Percentiles rank a stretch among this genome's conserved stretches.
Evolutionary conservation across 2,888 invertebrate species (phyloP).

Genomic region (Lagria hirta): DNA sequence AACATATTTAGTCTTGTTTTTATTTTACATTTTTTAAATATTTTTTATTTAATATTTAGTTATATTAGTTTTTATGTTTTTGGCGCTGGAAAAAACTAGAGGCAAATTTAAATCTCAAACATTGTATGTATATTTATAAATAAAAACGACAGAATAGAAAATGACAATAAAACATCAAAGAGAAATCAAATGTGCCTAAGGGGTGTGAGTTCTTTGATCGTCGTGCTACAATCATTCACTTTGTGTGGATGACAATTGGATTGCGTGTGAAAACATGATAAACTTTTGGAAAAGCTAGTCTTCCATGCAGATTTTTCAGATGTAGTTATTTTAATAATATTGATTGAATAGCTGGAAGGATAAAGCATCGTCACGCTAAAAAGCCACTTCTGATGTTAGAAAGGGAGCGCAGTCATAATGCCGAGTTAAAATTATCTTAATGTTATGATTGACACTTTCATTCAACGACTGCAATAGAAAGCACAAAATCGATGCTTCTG

Average conservation of each 20-base stretch:
- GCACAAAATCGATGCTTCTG: constrained; percentile 28
- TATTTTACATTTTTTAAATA: no score
- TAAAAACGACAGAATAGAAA: constrained; percentile 9
- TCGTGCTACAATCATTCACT: constrained; percentile 48
- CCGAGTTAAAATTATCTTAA: constrained; percentile 49
- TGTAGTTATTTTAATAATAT: constrained; percentile 13
- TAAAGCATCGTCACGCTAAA: constrained; percentile 9
- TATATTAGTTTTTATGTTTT: no score
- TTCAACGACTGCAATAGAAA: constrained; percentile 41
- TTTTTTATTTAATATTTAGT: no score
- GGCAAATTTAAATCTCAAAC: constrained; percentile 15
- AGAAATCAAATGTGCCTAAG: constrained; percentile 33
- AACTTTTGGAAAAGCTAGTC: constrained; percentile 6
- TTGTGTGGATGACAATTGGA: constrained; percentile 41
- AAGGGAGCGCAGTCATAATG: constrained; percentile 33
- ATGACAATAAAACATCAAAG: constrained; percentile 28
- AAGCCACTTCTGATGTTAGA: constrained; percentile 23
- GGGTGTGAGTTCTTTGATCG: constrained; percentile 47
- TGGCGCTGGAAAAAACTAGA: no score
- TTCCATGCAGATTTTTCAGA: constrained; percentile 10
- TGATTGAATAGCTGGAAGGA: constrained; percentile 5
- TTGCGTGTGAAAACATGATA: constrained; percentile 34
- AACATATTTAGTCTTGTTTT: no score
- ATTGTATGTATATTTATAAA: constrained; percentile 4
- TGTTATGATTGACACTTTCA: constrained; percentile 51